These are phyloP conservation scores for Pogonognathellus flavescens DNA, from an alignment of 1,140 invertebrate species.

Conservation along the genomic window DNA sequence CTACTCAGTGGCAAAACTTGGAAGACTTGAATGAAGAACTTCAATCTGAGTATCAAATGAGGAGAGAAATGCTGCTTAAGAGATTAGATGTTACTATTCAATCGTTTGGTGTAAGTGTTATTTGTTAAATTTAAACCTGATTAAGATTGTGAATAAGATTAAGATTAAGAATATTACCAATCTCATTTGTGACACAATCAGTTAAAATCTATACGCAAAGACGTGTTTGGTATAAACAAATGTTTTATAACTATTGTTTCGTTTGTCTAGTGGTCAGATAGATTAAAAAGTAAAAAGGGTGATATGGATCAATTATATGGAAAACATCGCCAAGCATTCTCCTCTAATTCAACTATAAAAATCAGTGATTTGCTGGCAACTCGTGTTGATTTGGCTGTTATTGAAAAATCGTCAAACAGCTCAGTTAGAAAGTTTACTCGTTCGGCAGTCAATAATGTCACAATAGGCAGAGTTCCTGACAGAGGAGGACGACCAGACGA, in stretches of 20 bases:
- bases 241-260: conserved; percentile 52
- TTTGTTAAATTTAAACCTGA: neutral
- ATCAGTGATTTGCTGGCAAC: conserved; percentile 85
- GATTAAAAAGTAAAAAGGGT: conserved; percentile 79
- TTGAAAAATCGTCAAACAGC: conserved; percentile 90
- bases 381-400: conserved; percentile 82
- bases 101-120: conserved; percentile 81
- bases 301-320: conserved; percentile 80
- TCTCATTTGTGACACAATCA: too few relatives aligned
- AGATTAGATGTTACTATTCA: conserved; percentile 94
- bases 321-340: conserved; percentile 77
- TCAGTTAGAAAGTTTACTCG: conserved; percentile 84
- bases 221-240: conserved; percentile 31
- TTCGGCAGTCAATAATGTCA: conserved; percentile 85
- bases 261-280: conserved; percentile 84
- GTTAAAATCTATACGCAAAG: too few relatives aligned
- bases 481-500: conserved; percentile 90
- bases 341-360: conserved; percentile 76
- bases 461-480: conserved; percentile 89
- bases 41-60: conserved; percentile 80
- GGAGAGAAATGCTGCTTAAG: conserved; percentile 89
- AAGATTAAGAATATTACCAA: too few relatives aligned
- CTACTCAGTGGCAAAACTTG: conserved; percentile 85
- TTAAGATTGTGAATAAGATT: too few relatives aligned
- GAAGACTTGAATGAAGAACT: conserved; percentile 79